phyloP scores from a whole-genome alignment of 2,113 vertebrate genomes.

The Bungarus multicinctus region DNA sequence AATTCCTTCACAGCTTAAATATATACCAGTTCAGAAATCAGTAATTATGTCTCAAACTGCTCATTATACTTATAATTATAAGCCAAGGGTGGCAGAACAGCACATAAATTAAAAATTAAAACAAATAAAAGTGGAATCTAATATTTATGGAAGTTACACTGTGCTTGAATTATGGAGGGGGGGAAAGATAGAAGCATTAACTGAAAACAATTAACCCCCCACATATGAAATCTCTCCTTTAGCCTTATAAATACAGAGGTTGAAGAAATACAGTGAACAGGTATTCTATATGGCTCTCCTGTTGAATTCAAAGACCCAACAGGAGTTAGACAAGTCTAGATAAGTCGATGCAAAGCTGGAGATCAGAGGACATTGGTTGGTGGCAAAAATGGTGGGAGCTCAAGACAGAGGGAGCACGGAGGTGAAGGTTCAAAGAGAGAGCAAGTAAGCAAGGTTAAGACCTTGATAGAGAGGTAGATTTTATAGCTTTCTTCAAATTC shows the following conservation, averaged over 20 bases:
- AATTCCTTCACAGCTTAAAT: conserved; percentile 69
- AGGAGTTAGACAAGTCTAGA: background rate
- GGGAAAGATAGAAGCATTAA: background rate
- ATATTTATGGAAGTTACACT: background rate
- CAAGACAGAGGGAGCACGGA: background rate
- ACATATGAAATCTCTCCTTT: background rate
- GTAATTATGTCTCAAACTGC: conserved; percentile 71
- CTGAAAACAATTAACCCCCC: background rate
- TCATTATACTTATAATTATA: conserved; percentile 47
- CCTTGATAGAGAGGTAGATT: background rate
- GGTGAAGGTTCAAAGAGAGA: background rate
- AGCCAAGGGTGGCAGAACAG: background rate
- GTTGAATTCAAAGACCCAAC: background rate
- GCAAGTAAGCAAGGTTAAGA: background rate
- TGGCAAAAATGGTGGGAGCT: background rate
- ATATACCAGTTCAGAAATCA: conserved; percentile 75
- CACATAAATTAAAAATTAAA: background rate
- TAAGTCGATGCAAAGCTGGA: background rate
- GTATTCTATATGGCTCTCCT: background rate
- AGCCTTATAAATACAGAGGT: background rate
- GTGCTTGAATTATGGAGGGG: background rate
- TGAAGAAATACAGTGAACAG: background rate
- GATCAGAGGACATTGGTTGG: background rate
- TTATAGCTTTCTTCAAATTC: background rate
- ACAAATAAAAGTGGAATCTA: background rate